Conservation (phyloP, 2,113 vertebrate species). For the Engystomops pustulosus region DNA sequence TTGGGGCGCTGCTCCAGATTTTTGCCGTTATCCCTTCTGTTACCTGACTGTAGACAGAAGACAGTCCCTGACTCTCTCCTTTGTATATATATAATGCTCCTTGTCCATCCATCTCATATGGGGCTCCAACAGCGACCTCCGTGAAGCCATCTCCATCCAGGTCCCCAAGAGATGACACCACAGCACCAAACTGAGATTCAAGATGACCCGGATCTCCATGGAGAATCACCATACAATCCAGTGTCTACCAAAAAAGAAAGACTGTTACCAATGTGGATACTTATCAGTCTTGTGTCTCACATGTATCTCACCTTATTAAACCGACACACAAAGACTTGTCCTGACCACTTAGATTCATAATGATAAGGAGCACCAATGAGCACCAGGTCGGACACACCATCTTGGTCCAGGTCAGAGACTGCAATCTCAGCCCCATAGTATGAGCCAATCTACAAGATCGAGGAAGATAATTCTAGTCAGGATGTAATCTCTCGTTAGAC, state of each 20-base stretch:
- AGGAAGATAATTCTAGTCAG: neutral
- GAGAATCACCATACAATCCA: slow-evolving; percentile 59
- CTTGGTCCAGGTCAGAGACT: slow-evolving; percentile 29
- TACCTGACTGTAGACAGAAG: slow-evolving; percentile 73
- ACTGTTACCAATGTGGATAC: neutral
- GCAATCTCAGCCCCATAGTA: slow-evolving; percentile 47
- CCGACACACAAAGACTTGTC: slow-evolving; percentile 34
- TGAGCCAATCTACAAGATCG: slow-evolving; percentile 25
- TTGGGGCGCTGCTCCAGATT: no score
- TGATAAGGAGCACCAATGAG: slow-evolving; percentile 42
- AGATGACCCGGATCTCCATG: slow-evolving; percentile 62
- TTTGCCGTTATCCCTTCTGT: neutral
- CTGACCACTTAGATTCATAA: slow-evolving; percentile 10
- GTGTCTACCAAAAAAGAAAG: neutral
- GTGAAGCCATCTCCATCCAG: slow-evolving; percentile 77
- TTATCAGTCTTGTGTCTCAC: neutral
- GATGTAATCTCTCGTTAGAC: neutral
- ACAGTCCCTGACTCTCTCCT: slow-evolving; percentile 67
- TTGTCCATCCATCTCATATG: slow-evolving; percentile 74
- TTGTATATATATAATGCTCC: slow-evolving; percentile 84
- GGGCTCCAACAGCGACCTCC: slow-evolving; percentile 84
- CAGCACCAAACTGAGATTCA: slow-evolving; percentile 78
- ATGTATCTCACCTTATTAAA: slow-evolving; percentile 7
- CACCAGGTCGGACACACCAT: slow-evolving; percentile 31
- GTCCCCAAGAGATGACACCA: slow-evolving; percentile 75